Percentiles rank a stretch among this genome's conserved stretches.
phyloP scores from a whole-genome alignment of 2,113 vertebrate genomes.

The Labrus mixtus region DNA sequence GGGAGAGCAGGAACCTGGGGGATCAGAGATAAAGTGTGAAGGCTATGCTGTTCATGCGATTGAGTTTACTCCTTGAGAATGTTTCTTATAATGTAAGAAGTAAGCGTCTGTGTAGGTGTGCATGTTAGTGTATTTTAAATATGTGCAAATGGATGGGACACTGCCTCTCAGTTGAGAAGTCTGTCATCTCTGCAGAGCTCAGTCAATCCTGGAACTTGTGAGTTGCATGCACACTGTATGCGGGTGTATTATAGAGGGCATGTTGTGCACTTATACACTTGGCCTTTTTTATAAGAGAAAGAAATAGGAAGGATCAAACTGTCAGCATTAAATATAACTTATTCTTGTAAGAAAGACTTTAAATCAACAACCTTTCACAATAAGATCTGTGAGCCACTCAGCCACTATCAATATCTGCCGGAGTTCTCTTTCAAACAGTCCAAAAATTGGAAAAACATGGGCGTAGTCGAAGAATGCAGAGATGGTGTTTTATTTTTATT shows the following conservation, averaged over 20 bases:
- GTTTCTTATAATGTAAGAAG: constrained; percentile 65
- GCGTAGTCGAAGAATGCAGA: too few relatives aligned
- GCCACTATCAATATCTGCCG: too few relatives aligned
- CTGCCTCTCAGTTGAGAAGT: constrained; percentile 84
- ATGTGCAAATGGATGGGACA: constrained; percentile 71
- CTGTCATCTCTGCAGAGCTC: constrained; percentile 78
- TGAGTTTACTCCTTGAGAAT: constrained; percentile 71
- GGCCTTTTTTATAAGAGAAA: too few relatives aligned
- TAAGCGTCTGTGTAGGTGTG: constrained; percentile 23
- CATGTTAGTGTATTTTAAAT: constrained; percentile 61
- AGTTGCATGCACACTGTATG: constrained; percentile 34
- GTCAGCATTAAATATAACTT: too few relatives aligned
- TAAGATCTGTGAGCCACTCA: too few relatives aligned
- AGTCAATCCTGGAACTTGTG: constrained; percentile 74
- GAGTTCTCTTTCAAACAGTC: too few relatives aligned
- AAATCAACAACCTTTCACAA: too few relatives aligned
- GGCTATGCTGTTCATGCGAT: constrained; percentile 59
- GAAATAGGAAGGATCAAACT: too few relatives aligned
- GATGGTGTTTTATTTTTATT: too few relatives aligned
- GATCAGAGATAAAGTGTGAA: constrained; percentile 64
- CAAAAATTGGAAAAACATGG: too few relatives aligned
- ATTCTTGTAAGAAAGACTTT: too few relatives aligned
- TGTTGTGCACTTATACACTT: too few relatives aligned
- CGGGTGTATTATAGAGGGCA: constrained; percentile 9
- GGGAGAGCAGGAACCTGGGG: constrained; percentile 19